Evolutionary conservation across 2,888 invertebrate species (phyloP), one percentile per base, ranked within the genome.

Genomic region (Vesta saturnalis): DNA sequence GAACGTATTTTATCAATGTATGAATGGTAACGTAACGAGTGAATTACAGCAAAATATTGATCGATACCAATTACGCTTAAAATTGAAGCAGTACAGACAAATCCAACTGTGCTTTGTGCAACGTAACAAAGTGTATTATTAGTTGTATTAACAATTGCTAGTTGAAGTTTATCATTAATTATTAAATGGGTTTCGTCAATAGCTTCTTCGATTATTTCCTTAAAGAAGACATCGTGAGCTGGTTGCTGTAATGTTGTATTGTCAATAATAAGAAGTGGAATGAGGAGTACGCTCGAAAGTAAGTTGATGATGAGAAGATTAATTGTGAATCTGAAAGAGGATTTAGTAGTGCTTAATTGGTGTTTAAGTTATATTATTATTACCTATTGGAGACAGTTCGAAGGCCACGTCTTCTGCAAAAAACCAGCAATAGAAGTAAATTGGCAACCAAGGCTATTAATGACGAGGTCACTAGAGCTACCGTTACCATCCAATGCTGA

Each of bases 381-480:
- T 85, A 92, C 92, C 92, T 89, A 87, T 94, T 93, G 67, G 93
- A 93, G 77, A 93, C 90, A 73, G 92, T 93, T 78, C 93, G 87
- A 57, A 93, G 85, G 56, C 91, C 89, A 59, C 93, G 90, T 74
- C 91, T 87, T 77, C 90, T 86, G 81, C 90, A 89, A 84, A 94
- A 93, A 58, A 93, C 91, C 74, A 93, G 84, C 74, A 94, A 86
- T 64, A 93, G 90, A 74, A 92, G 86, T 57, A 88, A 88, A 81
- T 94, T 94, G 78, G 92, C 90, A 68, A 90, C 86, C 63, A 92
- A 87, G 64, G 93, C 92, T 75, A 91, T 87, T 58, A 83, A 77
- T 18, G 83, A 83, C 64, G 83, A 83, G 57, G 81, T 79, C 71
- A 83, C 81, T 72, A 84, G 75, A 57, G 79, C 80, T 64, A 81